phyloP scores from a whole-genome alignment of 1,140 invertebrate genomes.

The Glossosoma conforme region DNA sequence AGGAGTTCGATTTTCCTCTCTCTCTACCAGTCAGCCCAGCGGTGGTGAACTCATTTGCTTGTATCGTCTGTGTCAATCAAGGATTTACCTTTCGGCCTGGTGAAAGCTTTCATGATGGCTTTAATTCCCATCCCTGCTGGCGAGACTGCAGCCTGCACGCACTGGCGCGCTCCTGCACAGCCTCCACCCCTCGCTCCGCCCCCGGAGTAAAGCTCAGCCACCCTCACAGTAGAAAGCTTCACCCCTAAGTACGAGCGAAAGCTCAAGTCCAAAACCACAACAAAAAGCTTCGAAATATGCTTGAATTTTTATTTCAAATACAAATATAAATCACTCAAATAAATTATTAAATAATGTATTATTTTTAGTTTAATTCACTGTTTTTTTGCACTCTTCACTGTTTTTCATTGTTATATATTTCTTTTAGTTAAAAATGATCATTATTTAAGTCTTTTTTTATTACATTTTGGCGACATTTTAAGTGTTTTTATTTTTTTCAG shows the following conservation, averaged over 20 bases:
- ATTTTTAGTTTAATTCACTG: slow-evolving; percentile 1
- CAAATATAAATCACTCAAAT: no score
- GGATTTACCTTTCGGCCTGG: slow-evolving; percentile 50
- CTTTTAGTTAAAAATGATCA: slow-evolving; percentile 1
- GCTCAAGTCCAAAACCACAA: no score
- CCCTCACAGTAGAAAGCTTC: neutral
- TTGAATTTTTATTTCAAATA: no score
- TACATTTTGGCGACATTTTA: slow-evolving; percentile 1
- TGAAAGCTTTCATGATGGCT: slow-evolving; percentile 54
- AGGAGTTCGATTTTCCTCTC: no score
- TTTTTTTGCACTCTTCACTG: slow-evolving; percentile 2
- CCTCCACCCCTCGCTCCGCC: neutral
- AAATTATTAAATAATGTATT: no score
- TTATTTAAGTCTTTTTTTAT: neutral
- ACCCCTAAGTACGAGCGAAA: no score
- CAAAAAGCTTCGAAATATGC: no score
- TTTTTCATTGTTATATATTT: slow-evolving; percentile 1
- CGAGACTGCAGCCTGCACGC: slow-evolving; percentile 31
- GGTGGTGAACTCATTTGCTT: no score
- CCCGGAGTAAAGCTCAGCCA: neutral
- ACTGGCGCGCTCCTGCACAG: neutral
- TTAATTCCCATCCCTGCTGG: slow-evolving; percentile 54
- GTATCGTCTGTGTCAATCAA: neutral
- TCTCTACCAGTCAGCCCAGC: no score
- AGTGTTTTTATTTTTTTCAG: neutral